Conservation (phyloP, 2,888 invertebrate species). For the Rotaria socialis region DNA sequence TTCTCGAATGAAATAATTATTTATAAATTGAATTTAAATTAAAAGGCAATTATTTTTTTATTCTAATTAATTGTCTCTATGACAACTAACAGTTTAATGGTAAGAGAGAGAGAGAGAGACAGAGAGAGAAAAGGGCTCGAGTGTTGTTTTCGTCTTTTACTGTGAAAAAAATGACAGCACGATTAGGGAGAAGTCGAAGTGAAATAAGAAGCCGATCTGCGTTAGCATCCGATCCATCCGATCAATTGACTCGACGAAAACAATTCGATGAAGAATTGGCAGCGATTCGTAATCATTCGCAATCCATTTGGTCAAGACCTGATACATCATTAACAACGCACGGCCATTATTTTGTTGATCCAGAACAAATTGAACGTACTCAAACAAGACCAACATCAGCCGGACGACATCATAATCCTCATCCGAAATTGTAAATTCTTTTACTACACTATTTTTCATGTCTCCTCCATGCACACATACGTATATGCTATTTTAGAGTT, state of each 20-base stretch:
- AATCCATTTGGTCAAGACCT: constrained; percentile 41
- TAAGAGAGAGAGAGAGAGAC: background rate
- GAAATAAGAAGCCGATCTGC: background rate
- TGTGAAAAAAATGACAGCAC: background rate
- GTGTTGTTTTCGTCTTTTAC: no score
- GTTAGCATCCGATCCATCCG: background rate
- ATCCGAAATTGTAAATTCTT: constrained; percentile 40
- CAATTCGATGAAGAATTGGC: constrained; percentile 33
- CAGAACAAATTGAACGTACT: constrained; percentile 39
- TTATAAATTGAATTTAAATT: background rate
- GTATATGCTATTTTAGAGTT: background rate
- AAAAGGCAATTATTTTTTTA: background rate
- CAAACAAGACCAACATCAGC: constrained; percentile 37
- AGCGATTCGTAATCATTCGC: constrained; percentile 35
- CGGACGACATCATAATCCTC: constrained; percentile 40
- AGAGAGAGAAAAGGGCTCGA: no score
- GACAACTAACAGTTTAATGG: background rate
- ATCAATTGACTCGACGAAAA: background rate
- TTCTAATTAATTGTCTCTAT: background rate
- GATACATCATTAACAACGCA: constrained; percentile 40
- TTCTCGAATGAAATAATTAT: background rate
- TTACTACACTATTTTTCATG: no score
- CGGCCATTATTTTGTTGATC: constrained; percentile 38
- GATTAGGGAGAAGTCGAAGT: background rate
- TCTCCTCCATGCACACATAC: no score